phyloP scores from a whole-genome alignment of 1,140 invertebrate genomes.

The Diachasma alloeum region DNA sequence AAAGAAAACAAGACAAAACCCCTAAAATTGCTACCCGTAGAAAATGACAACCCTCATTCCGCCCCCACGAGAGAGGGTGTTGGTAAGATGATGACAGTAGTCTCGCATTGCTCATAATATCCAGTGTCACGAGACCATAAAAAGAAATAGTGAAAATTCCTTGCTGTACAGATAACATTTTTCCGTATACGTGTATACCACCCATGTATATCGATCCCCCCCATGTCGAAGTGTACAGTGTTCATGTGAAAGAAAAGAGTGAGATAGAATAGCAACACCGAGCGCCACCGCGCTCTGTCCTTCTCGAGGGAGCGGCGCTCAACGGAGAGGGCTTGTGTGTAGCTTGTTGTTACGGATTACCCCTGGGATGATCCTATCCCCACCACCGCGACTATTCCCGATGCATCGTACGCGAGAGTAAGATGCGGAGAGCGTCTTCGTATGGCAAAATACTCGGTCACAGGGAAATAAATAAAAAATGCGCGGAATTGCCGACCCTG shows the following conservation, averaged over 20 bases:
- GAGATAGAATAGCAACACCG: slow-evolving; percentile 27
- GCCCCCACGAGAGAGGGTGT: neutral
- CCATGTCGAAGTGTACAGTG: neutral
- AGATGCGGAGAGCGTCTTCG: too few species aligned
- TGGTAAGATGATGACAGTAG: neutral
- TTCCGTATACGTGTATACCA: neutral
- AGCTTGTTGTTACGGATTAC: slow-evolving; percentile 28
- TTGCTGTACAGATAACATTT: neutral
- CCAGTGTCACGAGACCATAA: neutral
- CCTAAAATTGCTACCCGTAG: slow-evolving; percentile 10
- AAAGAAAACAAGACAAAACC: neutral
- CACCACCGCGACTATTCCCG: neutral
- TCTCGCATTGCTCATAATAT: neutral
- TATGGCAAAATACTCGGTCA: too few species aligned
- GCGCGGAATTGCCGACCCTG: too few species aligned
- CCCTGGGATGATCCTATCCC: slow-evolving; percentile 11
- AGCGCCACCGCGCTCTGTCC: slow-evolving; percentile 50
- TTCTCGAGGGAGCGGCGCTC: slow-evolving; percentile 37
- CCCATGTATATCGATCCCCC: slow-evolving; percentile 37
- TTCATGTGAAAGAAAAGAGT: neutral
- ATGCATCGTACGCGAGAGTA: too few species aligned
- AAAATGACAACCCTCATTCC: slow-evolving; percentile 7
- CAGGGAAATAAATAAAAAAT: neutral
- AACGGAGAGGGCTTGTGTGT: neutral
- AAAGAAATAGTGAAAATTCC: neutral